These are phyloP conservation scores for Rhagoletis pomonella DNA, from an alignment of 1,140 invertebrate genomes.

Conservation along the genomic window DNA sequence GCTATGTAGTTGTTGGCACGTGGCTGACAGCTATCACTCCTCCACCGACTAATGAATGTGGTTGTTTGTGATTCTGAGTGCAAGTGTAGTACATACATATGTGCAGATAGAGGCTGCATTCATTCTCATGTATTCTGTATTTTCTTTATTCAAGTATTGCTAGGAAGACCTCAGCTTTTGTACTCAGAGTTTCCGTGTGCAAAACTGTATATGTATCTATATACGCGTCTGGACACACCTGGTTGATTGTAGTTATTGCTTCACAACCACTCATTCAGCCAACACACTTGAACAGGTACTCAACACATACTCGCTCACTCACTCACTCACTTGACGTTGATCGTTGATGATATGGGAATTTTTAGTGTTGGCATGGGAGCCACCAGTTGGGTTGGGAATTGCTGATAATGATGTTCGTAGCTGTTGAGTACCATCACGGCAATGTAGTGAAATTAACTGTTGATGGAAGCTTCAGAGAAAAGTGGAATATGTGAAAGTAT, in stretches of 20 bases:
- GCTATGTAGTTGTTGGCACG: constrained; percentile 28
- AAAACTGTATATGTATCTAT: neutral
- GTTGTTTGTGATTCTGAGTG: neutral
- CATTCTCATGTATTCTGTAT: neutral
- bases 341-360: neutral
- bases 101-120: neutral
- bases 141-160: neutral
- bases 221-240: neutral
- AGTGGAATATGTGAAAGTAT: too few species aligned
- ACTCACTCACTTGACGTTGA: constrained; percentile 14
- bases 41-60: neutral
- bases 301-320: constrained; percentile 8
- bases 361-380: neutral
- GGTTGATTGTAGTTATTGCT: constrained; percentile 25
- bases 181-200: neutral
- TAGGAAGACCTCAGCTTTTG: neutral
- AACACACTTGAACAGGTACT: constrained; percentile 35
- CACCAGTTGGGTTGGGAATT: neutral
- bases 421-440: neutral
- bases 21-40: constrained; percentile 23
- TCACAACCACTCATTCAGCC: constrained; percentile 49
- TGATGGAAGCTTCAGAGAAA: neutral
- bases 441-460: constrained; percentile 26
- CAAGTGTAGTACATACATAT: neutral
- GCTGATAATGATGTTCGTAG: neutral